A percentile compares a stretch with the other conserved stretches of the same genome.
phyloP scores from a whole-genome alignment of 2,797 vertebrate species.

The Calcarius lapponicus region DNA sequence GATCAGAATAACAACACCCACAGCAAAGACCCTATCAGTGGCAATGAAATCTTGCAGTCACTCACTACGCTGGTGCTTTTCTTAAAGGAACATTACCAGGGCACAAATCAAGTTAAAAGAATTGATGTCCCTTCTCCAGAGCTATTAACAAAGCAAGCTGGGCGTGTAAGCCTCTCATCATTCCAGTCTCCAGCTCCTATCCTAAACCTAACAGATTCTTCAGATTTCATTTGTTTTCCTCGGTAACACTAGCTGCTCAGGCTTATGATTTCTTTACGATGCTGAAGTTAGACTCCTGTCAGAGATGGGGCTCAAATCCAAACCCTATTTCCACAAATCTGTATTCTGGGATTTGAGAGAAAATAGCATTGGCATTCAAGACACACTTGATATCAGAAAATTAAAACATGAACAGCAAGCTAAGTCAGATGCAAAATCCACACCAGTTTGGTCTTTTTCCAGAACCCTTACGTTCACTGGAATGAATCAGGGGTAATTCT shows the following conservation, averaged over 20 bases:
- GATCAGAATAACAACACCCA: constrained; percentile 61
- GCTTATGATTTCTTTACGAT: neutral
- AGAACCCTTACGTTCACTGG: neutral
- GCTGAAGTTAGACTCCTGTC: neutral
- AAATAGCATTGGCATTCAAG: constrained; percentile 1
- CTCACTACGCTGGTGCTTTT: neutral
- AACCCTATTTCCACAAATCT: neutral
- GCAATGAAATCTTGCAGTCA: constrained; percentile 1
- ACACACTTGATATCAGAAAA: neutral
- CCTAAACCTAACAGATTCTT: neutral
- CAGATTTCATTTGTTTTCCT: constrained; percentile 12
- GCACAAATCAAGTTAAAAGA: neutral
- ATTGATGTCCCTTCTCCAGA: neutral
- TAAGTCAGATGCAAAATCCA: neutral
- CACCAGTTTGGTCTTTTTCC: neutral
- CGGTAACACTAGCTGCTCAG: neutral
- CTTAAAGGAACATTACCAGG: constrained; percentile 24
- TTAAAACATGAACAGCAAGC: neutral
- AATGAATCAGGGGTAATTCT: constrained; percentile 9
- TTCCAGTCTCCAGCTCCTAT: neutral
- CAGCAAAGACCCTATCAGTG: neutral
- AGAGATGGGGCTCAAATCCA: neutral
- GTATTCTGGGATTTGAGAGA: neutral
- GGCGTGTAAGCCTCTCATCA: neutral
- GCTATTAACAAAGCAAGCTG: neutral